Percentiles rank a stretch among this genome's conserved stretches.
Evolutionary conservation across 37 sponge, comb jelly and placozoan genomes (phyloP).

Genomic region (Amphimedon queenslandica): DNA sequence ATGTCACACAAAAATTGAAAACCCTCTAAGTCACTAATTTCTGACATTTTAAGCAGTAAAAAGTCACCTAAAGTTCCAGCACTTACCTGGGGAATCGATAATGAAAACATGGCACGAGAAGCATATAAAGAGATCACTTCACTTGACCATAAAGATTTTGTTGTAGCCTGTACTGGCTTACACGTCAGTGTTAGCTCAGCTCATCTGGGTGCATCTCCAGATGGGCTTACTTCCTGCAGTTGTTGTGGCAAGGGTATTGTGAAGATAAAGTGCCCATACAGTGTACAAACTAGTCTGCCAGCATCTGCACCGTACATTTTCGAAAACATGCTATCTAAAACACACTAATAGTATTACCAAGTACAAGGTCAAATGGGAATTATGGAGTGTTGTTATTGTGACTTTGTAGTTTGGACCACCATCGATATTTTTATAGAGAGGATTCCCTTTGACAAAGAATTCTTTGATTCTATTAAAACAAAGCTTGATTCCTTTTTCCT

Average conservation of each 20-base stretch:
- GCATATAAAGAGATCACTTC: neutral
- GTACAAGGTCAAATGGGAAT: neutral
- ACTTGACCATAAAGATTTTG: neutral
- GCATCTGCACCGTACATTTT: neutral
- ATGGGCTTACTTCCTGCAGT: neutral
- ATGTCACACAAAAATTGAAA: conserved; percentile 4
- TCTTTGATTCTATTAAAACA: neutral
- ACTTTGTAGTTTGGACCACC: conserved; percentile 2
- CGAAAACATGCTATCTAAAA: too few relatives aligned
- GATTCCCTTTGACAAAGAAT: neutral
- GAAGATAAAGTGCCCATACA: neutral
- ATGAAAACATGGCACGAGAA: neutral
- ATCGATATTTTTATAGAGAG: neutral
- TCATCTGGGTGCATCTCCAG: conserved; percentile 7
- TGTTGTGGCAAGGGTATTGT: neutral
- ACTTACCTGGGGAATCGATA: neutral
- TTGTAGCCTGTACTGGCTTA: neutral
- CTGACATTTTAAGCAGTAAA: neutral
- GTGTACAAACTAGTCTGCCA: neutral
- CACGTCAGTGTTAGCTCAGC: neutral
- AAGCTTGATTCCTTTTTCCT: conserved; percentile 2
- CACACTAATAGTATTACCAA: neutral
- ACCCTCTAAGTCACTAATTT: neutral
- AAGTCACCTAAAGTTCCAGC: neutral
- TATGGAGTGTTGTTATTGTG: neutral